Evolutionary conservation across 2,113 vertebrate species (phyloP).

Genomic region (Epinephelus fuscoguttatus): DNA sequence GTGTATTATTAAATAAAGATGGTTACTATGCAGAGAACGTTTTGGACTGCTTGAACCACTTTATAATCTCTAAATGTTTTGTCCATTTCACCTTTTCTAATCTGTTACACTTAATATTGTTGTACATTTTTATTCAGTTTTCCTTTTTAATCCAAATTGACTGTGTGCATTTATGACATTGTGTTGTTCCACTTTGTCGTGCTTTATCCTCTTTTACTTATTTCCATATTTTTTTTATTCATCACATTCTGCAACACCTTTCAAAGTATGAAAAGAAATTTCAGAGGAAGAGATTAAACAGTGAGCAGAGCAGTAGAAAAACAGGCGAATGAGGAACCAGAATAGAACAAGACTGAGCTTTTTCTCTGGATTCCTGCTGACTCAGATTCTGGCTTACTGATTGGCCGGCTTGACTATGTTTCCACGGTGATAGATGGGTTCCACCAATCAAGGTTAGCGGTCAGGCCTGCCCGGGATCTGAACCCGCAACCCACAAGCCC

Average conservation of each 20-base stretch:
- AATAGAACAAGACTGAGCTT: conserved; percentile 28
- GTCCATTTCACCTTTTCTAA: too few relatives aligned
- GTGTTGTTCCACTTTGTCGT: not conserved
- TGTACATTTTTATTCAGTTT: too few relatives aligned
- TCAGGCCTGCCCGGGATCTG: conserved; percentile 70
- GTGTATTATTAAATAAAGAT: not conserved
- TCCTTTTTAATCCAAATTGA: too few relatives aligned
- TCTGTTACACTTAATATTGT: too few relatives aligned
- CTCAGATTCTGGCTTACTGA: conserved; percentile 57
- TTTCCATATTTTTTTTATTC: not conserved
- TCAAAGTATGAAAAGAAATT: too few relatives aligned
- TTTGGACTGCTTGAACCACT: not conserved
- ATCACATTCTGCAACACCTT: not conserved
- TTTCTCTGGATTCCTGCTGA: conserved; percentile 66
- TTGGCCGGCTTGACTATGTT: conserved; percentile 60
- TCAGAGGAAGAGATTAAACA: not conserved
- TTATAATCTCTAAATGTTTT: too few relatives aligned
- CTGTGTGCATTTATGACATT: not conserved
- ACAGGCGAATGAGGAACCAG: conserved; percentile 4
- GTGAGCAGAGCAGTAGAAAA: not conserved
- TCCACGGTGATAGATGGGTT: conserved; percentile 64
- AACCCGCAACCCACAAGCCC: conserved; percentile 73
- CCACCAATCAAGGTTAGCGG: conserved; percentile 68
- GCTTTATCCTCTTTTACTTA: not conserved
- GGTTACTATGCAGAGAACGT: not conserved